Base-by-base conservation (phyloP, 2,797 vertebrate genomes). In the Enteromius afrohamiltoni region DNA sequence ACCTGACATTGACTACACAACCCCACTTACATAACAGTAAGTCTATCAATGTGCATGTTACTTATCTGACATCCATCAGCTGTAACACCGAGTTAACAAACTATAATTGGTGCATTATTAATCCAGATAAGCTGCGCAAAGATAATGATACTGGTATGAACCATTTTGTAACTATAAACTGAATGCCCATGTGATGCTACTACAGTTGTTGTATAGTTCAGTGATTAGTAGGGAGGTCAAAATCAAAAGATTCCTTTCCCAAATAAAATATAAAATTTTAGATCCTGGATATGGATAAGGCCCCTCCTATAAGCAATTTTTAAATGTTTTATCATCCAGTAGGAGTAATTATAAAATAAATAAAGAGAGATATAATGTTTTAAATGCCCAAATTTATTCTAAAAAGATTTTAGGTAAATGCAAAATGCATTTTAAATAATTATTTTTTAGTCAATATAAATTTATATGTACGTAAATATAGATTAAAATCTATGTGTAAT, bases 51-150 rank as follows among this genome's bases (percentile, higher is more conserved):
- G 34, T 11, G 31, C 21, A 26, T 40, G 64, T 40, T 31, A 53
- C 47, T 68, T 79, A 55, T 79, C 77, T 40, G 47, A 40, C 31
- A 53, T 23, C 21, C 64, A 69, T 79, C 58, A 64, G 47, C 31
- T 53, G 47, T 55, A 79, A 79, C 64, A 26, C 29, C 7, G 40
- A 73, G 62, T 64, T 17, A 13, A 34, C 19, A 9, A 26, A n/a
- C 34, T 40, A 23, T 26, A 60, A 29, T n/a, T 29, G 31, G 34
- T 19, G 14, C 17, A 77, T 47, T 29, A 45, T 77, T 77, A 64
- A 77, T 77, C 40, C 40, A 77, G 47, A 47, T 47, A 11, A 60
- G 37, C 34, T 6, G 4, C 17, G 21, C n/a, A 26, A 76, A 60
- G 53, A 77, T 60, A 58, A 40, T 42, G 21, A 42, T 26, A 77